phyloP scores from a whole-genome alignment of 2,888 invertebrate genomes.

The Trachelus iudaicus region DNA sequence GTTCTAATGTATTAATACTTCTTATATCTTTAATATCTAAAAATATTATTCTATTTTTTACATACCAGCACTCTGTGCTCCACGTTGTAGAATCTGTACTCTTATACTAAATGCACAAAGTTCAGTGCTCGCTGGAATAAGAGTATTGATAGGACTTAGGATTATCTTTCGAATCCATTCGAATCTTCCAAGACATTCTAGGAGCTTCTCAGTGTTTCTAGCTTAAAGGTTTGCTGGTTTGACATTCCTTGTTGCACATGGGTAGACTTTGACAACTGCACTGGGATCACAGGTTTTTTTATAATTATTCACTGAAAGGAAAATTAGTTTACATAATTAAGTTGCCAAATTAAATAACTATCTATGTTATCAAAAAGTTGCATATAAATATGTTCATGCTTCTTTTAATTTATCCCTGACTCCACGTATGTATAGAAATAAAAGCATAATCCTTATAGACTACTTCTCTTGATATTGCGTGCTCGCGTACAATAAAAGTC shows the following conservation, averaged over 20 bases:
- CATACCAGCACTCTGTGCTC: not conserved
- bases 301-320: not conserved
- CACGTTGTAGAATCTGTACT: not conserved
- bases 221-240: not conserved
- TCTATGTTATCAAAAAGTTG: not conserved
- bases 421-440: not conserved
- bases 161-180: not conserved
- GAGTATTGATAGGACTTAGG: not conserved
- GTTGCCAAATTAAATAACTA: not conserved
- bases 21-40: not conserved
- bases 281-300: not conserved
- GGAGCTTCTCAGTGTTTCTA: not conserved
- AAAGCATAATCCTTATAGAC: not conserved
- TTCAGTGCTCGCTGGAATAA: not conserved
- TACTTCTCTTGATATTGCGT: not conserved
- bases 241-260: no score
- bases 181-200: not conserved
- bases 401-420: no score
- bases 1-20: not conserved
- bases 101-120: not conserved
- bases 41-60: not conserved
- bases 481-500: not conserved
- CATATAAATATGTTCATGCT: no score
- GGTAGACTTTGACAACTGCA: no score
- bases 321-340: not conserved